A percentile compares a stretch with the other conserved stretches of the same genome.
phyloP scores from a whole-genome alignment of 1,140 invertebrate species.

The Drosophila tristis region DNA sequence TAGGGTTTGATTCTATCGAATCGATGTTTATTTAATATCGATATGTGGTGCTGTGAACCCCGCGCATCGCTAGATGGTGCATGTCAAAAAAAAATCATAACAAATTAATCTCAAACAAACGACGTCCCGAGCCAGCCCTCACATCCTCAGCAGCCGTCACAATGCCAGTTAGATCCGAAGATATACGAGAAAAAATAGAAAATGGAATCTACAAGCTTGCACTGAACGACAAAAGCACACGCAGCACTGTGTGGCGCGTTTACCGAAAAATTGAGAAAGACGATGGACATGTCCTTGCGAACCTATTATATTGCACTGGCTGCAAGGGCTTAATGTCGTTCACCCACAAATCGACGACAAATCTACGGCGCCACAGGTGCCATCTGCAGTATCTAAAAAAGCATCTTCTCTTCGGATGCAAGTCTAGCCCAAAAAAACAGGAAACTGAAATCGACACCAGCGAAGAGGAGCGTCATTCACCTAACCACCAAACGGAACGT shows the following conservation, averaged over 20 bases:
- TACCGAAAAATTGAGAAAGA: constrained; percentile 64
- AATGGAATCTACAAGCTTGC: constrained; percentile 57
- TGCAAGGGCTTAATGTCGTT: constrained; percentile 66
- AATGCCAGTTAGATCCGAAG: constrained; percentile 58
- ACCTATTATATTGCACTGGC: constrained; percentile 58
- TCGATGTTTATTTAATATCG: constrained; percentile 5
- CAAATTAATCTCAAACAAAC: constrained; percentile 42
- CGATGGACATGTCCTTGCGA: constrained; percentile 53
- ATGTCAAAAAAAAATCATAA: constrained; percentile 31
- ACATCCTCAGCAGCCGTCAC: no score
- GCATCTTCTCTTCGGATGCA: constrained; percentile 6
- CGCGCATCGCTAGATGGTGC: constrained; percentile 16
- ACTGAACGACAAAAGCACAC: constrained; percentile 55
- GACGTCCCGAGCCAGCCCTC: not conserved
- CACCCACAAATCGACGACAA: constrained; percentile 64
- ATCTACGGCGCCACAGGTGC: constrained; percentile 60
- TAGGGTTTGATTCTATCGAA: not conserved
- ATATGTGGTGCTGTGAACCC: constrained; percentile 1
- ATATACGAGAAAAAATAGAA: constrained; percentile 65
- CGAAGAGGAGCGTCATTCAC: constrained; percentile 14
- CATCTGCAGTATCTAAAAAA: constrained; percentile 65
- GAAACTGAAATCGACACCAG: constrained; percentile 25
- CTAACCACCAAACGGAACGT: no score
- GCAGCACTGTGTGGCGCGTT: constrained; percentile 67
- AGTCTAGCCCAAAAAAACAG: constrained; percentile 14